phyloP scores from a whole-genome alignment of 1,140 invertebrate genomes.

The Macrobrachium nipponense region DNA sequence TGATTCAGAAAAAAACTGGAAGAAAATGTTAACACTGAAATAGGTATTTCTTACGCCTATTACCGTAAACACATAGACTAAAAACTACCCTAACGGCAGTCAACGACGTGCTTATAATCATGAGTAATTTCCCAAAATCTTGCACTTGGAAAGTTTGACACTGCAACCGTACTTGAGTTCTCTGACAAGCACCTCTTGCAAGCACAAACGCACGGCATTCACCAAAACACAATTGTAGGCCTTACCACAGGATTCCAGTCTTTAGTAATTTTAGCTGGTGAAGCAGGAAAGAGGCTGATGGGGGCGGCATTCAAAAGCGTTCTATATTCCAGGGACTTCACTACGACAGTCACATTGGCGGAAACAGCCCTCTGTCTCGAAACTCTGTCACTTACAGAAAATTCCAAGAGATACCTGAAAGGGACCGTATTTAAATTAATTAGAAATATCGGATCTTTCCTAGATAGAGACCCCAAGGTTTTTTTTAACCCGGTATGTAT shows the following conservation, averaged over 20 bases:
- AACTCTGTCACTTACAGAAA: slow-evolving; percentile 22
- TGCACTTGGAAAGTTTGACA: too few species aligned
- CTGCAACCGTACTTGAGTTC: background rate
- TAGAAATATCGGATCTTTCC: too few species aligned
- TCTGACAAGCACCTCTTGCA: background rate
- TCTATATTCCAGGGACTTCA: slow-evolving; percentile 1
- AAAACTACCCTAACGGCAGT: too few species aligned
- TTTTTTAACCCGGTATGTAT: too few species aligned
- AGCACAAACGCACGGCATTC: background rate
- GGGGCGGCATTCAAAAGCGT: slow-evolving; percentile 30
- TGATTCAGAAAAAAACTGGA: too few species aligned
- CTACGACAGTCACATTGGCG: slow-evolving; percentile 44
- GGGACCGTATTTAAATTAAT: background rate
- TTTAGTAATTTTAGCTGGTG: slow-evolving; percentile 17
- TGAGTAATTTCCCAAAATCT: too few species aligned
- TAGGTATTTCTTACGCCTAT: too few species aligned
- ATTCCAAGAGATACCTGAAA: slow-evolving; percentile 35
- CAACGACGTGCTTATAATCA: too few species aligned
- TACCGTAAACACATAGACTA: too few species aligned
- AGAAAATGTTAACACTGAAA: too few species aligned
- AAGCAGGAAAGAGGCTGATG: slow-evolving; percentile 38
- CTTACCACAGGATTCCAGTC: slow-evolving; percentile 35
- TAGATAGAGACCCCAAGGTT: too few species aligned
- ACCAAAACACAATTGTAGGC: background rate
- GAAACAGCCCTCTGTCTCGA: slow-evolving; percentile 28